Evolutionary conservation across 2,113 vertebrate genomes (phyloP), one percentile per base, ranked within the genome.

Genomic region (Semnornis frantzii): DNA sequence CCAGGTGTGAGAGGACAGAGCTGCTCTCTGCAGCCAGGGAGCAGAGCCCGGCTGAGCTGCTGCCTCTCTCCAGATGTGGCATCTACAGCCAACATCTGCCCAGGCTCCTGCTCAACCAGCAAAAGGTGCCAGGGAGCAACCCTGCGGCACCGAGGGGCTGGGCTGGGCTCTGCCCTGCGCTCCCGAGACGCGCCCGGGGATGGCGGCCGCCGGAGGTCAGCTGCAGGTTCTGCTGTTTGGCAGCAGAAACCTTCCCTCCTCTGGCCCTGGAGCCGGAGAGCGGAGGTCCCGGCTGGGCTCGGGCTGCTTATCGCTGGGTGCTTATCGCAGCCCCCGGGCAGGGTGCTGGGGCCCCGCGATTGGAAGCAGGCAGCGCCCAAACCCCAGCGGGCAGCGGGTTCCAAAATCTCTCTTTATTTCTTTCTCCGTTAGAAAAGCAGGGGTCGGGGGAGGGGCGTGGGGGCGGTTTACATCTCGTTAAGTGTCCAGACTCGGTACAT

Each of bases 361-460:
- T 14, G 60, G 9, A 64, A 92, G 18, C 87, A 97, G 94, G 94
- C 80, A 23, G 76, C 54, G 4, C 91, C 92, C 89, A 60, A 95
- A 85, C 6, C 1, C 95, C 85, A 63, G 79, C 69, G 79, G 89
- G 90, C 97, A 95, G 88, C 74, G 3, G 64, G 5, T 95, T 96
- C 95, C 94, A 97, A 98, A 98, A 98, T 78, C 85, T 95, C 95
- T 92, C 90, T 98, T 98, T 98, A 98, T 98, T 98, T 98, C 90
- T 97, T 92, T n/a, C 14, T 97, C 93, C 89, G 48, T 95, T 97
- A 97, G 71, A 97, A 97, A 98, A 98, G 84, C 95, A 83, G 79
- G 89, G 84, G 30, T 94, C 95, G 58, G n/a, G 33, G 13, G n/a
- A 52, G n/a, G 68, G 72, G 15, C 6, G 44, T 46, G 44, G 44